phyloP scores from a whole-genome alignment of 2,888 invertebrate species.

The Eupithecia exiguata region DNA sequence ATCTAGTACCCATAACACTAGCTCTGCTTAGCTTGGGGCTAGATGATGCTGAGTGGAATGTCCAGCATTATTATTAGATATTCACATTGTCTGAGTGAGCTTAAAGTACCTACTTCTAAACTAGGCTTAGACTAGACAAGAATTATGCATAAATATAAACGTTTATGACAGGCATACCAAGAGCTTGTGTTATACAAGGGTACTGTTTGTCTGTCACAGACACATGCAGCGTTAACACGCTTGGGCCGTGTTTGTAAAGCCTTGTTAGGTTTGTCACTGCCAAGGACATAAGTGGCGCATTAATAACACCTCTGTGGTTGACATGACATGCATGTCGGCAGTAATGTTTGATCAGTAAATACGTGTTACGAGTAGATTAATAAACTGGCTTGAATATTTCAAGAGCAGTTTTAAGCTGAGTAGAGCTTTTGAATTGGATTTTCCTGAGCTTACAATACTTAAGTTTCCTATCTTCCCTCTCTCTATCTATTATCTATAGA shows the following conservation, averaged over 20 bases:
- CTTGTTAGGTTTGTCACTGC: conserved; percentile 49
- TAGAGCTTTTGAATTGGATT: background rate
- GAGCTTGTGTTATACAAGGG: conserved; percentile 18
- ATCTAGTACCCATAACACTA: no score
- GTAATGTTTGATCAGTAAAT: conserved; percentile 31
- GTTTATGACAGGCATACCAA: background rate
- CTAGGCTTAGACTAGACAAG: background rate
- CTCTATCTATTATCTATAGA: no score
- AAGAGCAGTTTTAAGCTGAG: background rate
- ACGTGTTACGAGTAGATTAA: conserved; percentile 25
- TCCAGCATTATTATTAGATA: background rate
- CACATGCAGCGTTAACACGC: conserved; percentile 42
- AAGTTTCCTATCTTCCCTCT: no score
- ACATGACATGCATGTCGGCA: conserved; percentile 34
- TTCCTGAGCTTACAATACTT: background rate
- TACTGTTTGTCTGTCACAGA: conserved; percentile 37
- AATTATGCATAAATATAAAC: conserved; percentile 1
- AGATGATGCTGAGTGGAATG: no score
- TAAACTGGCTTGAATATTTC: background rate
- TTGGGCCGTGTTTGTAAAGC: conserved; percentile 36
- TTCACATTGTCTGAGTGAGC: background rate
- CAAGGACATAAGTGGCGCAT: conserved; percentile 47
- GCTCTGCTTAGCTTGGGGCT: no score
- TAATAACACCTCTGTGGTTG: conserved; percentile 33
- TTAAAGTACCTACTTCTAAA: background rate